Percentiles rank a stretch among this genome's conserved stretches.
Conservation (phyloP, 2,113 vertebrate species). For the Urocitellus parryii region DNA sequence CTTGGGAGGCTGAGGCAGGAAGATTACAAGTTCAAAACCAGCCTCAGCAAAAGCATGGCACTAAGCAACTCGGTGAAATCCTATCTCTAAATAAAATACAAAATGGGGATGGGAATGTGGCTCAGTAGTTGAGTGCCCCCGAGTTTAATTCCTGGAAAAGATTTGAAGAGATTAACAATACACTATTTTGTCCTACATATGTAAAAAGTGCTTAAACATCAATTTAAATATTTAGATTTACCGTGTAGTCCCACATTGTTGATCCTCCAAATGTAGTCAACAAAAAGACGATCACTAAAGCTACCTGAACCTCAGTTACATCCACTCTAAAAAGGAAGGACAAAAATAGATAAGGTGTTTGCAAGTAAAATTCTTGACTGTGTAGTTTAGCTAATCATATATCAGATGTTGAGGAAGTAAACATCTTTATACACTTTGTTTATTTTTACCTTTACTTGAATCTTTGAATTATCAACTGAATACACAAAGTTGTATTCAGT, state of each 20-base stretch:
- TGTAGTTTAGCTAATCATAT: background rate
- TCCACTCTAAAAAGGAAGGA: conserved; percentile 90
- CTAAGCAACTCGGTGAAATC: too few relatives aligned
- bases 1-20: too few relatives aligned
- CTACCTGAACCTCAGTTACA: conserved; percentile 97
- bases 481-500: background rate
- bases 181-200: background rate
- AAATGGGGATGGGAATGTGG: too few relatives aligned
- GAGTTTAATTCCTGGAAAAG: background rate
- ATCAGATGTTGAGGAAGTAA: background rate
- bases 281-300: conserved; percentile 93
- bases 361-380: background rate
- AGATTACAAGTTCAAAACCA: too few relatives aligned
- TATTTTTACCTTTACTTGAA: conserved; percentile 25
- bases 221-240: conserved; percentile 79
- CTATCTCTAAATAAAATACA: too few relatives aligned
- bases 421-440: background rate
- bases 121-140: too few relatives aligned
- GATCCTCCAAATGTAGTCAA: conserved; percentile 93
- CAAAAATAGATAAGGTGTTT: background rate
- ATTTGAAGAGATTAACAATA: conserved; percentile 32
- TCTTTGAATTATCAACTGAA: conserved; percentile 30
- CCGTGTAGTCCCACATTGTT: conserved; percentile 92
- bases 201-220: conserved; percentile 40
- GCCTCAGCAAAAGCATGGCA: too few relatives aligned